These are phyloP conservation scores for Xyliphius kryptos DNA, from an alignment of 2,113 vertebrate genomes.

Conservation along the genomic window DNA sequence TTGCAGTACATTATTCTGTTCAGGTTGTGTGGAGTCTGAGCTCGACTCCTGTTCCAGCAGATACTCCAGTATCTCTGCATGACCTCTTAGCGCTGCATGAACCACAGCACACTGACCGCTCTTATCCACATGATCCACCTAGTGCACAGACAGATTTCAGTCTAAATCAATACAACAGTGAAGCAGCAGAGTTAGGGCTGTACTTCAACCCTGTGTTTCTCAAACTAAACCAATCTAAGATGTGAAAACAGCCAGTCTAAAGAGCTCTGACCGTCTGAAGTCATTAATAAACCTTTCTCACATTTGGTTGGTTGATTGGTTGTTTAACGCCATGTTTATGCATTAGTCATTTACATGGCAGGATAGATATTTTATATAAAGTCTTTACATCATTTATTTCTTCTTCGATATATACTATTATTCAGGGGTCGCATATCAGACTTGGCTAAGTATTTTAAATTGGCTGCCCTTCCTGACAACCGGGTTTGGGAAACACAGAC, in stretches of 20 bases:
- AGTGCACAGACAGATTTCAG: constrained; percentile 19
- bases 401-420: too few species aligned
- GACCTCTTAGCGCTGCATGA: constrained; percentile 83
- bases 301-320: too few species aligned
- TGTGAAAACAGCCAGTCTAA: background rate
- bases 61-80: constrained; percentile 72
- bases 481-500: too few species aligned
- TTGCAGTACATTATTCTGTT: constrained; percentile 64
- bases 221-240: too few species aligned
- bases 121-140: constrained; percentile 88
- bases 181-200: background rate
- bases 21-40: constrained; percentile 38
- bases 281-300: background rate
- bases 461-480: too few species aligned
- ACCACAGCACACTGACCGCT: constrained; percentile 88
- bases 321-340: too few species aligned
- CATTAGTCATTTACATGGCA: too few species aligned
- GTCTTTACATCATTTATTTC: too few species aligned
- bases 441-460: too few species aligned
- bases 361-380: too few species aligned
- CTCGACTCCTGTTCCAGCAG: constrained; percentile 76
- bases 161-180: background rate
- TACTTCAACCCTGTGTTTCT: background rate
- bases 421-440: too few species aligned
- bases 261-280: background rate